Evolutionary conservation across 2,113 vertebrate species (phyloP).

Genomic region (Antidorcas marsupialis): DNA sequence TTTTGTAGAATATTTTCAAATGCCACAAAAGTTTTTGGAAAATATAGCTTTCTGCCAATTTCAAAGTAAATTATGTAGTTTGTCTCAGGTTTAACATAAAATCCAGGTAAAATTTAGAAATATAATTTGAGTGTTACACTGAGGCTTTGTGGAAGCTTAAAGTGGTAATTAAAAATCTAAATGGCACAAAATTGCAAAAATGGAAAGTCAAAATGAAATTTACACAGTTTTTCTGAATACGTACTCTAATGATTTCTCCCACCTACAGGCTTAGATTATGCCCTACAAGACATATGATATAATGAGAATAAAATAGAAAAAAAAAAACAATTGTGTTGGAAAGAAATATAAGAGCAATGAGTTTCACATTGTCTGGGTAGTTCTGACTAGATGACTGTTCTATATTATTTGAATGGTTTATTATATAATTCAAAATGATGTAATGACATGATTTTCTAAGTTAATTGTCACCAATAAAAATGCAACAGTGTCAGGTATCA

Average conservation of each 20-base stretch:
- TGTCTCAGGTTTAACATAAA: neutral
- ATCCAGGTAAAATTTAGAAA: neutral
- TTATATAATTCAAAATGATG: neutral
- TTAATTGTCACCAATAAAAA: neutral
- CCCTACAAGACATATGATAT: neutral
- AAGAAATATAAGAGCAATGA: neutral
- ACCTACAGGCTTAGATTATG: neutral
- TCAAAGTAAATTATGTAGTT: constrained; percentile 16
- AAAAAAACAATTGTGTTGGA: neutral
- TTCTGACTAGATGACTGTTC: neutral
- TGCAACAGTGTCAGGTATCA: neutral
- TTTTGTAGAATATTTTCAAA: constrained; percentile 41
- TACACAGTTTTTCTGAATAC: neutral
- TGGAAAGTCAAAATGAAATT: neutral
- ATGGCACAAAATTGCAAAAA: neutral
- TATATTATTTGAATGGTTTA: neutral
- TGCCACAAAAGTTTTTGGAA: constrained; percentile 30
- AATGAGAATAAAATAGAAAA: neutral
- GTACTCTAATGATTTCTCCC: neutral
- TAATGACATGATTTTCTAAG: constrained; percentile 10
- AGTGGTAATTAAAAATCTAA: neutral
- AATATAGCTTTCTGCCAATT: neutral
- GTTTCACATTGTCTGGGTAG: neutral
- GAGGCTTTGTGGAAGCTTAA: neutral
- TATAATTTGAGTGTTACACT: neutral